These are phyloP conservation scores for Gobio gobio DNA, from an alignment of 2,113 vertebrate species.

Conservation along the genomic window DNA sequence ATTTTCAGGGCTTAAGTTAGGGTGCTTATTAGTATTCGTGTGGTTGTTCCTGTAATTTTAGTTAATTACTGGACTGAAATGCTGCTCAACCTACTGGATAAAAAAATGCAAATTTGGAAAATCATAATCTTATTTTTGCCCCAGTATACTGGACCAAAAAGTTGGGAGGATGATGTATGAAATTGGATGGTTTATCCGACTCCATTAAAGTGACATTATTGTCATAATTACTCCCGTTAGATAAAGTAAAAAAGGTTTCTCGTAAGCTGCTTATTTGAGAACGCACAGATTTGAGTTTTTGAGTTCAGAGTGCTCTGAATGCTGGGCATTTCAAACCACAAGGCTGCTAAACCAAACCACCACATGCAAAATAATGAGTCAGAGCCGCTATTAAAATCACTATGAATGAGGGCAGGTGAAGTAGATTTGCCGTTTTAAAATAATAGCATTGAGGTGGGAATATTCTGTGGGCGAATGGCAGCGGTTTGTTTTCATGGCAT, in stretches of 20 bases:
- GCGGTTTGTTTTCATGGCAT: conserved; percentile 1
- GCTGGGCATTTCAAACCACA: not conserved
- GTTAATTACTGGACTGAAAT: not conserved
- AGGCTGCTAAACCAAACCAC: conserved; percentile 7
- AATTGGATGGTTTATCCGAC: not conserved
- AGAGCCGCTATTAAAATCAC: not conserved
- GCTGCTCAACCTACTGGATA: not conserved
- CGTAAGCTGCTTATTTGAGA: conserved; percentile 27
- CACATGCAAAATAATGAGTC: conserved; percentile 10
- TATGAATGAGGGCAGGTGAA: conserved; percentile 12
- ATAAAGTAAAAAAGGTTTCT: conserved; percentile 24
- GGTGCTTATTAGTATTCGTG: not conserved
- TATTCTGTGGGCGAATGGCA: not conserved
- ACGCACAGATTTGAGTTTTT: conserved; percentile 3
- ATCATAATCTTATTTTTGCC: not conserved
- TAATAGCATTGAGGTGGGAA: not conserved
- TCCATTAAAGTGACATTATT: conserved; percentile 9
- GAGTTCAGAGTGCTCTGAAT: not conserved
- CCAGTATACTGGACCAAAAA: not conserved
- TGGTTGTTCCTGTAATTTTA: not conserved
- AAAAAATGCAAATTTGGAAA: not conserved
- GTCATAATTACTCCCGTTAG: conserved; percentile 2
- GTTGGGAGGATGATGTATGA: not conserved
- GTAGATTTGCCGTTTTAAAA: not conserved
- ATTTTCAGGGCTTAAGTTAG: not conserved